Percentiles rank a stretch among this genome's conserved stretches.
These are phyloP conservation scores for Nesogale talazaci DNA, from an alignment of 2,113 vertebrate genomes.

Conservation along the genomic window DNA sequence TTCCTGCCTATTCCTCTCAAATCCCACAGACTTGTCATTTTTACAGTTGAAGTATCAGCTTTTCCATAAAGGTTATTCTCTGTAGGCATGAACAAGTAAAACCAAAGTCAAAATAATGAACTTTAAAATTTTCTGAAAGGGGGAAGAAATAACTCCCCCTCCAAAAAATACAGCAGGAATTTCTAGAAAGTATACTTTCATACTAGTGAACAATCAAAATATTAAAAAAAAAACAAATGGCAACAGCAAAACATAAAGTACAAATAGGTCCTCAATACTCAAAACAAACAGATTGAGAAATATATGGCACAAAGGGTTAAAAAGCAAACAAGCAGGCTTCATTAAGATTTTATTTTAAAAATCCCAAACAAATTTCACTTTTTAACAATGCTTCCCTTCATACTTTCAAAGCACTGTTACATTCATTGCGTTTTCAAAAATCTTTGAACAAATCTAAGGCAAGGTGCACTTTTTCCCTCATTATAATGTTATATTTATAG, in stretches of 20 bases:
- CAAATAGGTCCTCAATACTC: background rate
- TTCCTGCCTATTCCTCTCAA: background rate
- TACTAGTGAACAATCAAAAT: too few species aligned
- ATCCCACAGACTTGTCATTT: slow-evolving; percentile 61
- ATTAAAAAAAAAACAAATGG: too few species aligned
- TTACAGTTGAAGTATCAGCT: slow-evolving; percentile 60
- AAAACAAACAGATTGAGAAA: background rate
- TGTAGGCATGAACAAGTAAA: slow-evolving; percentile 26
- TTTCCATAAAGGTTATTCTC: slow-evolving; percentile 68
- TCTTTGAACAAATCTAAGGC: slow-evolving; percentile 22
- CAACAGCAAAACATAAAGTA: background rate
- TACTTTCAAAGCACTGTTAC: background rate
- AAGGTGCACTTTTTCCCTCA: background rate
- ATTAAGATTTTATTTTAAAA: background rate
- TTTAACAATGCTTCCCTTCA: background rate
- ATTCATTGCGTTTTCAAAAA: background rate
- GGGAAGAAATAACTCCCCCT: too few species aligned
- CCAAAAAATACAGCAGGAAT: background rate
- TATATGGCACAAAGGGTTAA: background rate
- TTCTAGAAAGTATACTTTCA: slow-evolving; percentile 4
- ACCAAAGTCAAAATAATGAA: slow-evolving; percentile 40
- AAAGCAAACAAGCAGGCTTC: background rate
- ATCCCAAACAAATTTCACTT: background rate
- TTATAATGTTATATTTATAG: background rate
- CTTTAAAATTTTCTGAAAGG: background rate